Evolutionary conservation across 2,797 vertebrate species (phyloP).

Genomic region (Psittacula derbiana): DNA sequence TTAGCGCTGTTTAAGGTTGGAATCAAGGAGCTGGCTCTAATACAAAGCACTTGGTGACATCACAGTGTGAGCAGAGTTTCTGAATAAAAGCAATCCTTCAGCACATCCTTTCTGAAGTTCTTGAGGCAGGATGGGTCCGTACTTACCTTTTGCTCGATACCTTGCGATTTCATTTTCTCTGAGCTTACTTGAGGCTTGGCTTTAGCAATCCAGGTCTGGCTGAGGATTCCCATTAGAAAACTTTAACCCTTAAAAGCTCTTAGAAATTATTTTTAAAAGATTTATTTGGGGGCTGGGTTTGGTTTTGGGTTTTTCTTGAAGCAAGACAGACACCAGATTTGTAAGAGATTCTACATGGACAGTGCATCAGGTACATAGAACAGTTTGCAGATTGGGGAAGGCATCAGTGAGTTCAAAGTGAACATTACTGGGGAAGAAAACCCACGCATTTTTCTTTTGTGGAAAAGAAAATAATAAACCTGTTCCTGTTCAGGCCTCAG

Average conservation of each 20-base stretch:
- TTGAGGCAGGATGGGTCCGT: background rate
- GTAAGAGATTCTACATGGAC: background rate
- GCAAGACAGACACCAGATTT: background rate
- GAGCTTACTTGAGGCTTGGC: background rate
- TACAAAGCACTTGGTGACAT: background rate
- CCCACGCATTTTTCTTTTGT: rapidly evolving
- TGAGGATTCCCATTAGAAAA: background rate
- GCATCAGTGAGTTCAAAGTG: background rate
- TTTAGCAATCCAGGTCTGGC: background rate
- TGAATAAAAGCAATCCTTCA: background rate
- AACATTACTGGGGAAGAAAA: background rate
- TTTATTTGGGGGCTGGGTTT: background rate
- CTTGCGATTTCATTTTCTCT: background rate
- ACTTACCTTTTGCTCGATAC: rapidly evolving
- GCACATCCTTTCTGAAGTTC: background rate
- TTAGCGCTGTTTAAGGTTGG: background rate
- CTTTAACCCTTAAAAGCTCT: background rate
- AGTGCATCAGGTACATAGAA: rapidly evolving
- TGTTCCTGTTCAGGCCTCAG: background rate
- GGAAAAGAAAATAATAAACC: background rate
- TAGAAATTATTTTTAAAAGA: background rate
- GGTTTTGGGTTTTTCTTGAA: background rate
- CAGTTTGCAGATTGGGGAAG: rapidly evolving
- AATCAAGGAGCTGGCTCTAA: background rate
- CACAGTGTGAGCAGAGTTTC: background rate